Evolutionary conservation across 2,113 vertebrate genomes (phyloP).

Genomic region (Vulpes vulpes): DNA sequence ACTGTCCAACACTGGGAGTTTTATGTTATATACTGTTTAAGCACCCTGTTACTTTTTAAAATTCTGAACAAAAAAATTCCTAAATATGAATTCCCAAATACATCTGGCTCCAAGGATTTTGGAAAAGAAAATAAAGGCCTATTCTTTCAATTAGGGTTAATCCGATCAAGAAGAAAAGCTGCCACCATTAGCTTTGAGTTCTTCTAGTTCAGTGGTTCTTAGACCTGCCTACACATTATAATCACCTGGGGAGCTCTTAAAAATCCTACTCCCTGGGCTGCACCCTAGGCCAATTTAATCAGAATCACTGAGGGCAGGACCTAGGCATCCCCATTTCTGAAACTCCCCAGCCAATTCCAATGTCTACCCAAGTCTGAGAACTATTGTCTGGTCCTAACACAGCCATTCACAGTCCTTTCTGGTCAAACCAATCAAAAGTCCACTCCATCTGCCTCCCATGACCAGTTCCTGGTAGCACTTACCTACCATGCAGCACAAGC

Average conservation of each 20-base stretch:
- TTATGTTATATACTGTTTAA: neutral
- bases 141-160: slow-evolving; percentile 8
- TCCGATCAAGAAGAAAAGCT: slow-evolving; percentile 44
- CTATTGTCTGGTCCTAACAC: neutral
- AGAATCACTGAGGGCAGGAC: neutral
- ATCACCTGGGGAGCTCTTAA: neutral
- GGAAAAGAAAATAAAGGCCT: slow-evolving; percentile 8
- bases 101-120: neutral
- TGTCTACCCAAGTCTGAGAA: neutral
- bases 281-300: neutral
- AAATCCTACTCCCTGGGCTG: neutral
- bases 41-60: neutral
- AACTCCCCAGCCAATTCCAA: neutral
- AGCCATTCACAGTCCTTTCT: neutral
- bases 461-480: neutral
- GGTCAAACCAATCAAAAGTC: neutral
- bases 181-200: neutral
- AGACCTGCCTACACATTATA: neutral
- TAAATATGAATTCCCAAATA: slow-evolving; percentile 34
- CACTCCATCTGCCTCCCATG: neutral
- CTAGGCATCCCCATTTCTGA: neutral
- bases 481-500: neutral
- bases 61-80: neutral
- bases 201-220: neutral
- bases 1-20: neutral